Base-by-base conservation (phyloP, 2,113 vertebrate species). In the Otis tarda region DNA sequence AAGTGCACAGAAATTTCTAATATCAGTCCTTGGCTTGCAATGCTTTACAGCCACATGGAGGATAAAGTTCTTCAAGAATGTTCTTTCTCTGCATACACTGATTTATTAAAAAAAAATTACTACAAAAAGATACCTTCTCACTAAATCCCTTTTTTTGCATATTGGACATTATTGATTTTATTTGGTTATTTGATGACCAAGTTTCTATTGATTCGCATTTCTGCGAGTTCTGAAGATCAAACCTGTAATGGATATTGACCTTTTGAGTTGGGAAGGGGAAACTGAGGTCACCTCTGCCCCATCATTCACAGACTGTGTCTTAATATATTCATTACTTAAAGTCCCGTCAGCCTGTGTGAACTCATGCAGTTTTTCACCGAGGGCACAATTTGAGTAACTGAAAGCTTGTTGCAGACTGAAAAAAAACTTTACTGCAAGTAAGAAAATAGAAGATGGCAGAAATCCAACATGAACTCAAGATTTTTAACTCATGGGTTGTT, bases 231-330 rank as follows among this genome's bases (percentile, higher is more conserved):
- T 88, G 85, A 80, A 83, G 41, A 73, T 55, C 15, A 77, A 52
- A 50, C 0, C 0, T 22, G 16, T 10, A 71, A 80, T 28, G 35
- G 28, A 37, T 55, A 41, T 7, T 52, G 37, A 35, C 12, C 12
- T 70, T 50, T 49, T n/a, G 45, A n/a, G 59, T 10, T 4, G 14
- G 41, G 18, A 17, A 65, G 20, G 17, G 31, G 20, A 86, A 83
- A 94, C 41, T 13, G 25, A 76, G 41, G 20, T 90, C 65, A 39
- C 17, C 2, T 22, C 4, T 15, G 3, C 52, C 60, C 19, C 0
- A 0, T 25, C 61, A 35, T 79, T 53, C 78, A 75, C 37, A 68
- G 21, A 11, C 43, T 71, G 35, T 12, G 22, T 70, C 47, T 70
- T 45, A 63, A 65, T 24, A 31, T 4, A 6, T 23, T 14, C 30